These are phyloP conservation scores for Macrophya alboannulata DNA, from an alignment of 2,888 invertebrate genomes.

Conservation along the genomic window DNA sequence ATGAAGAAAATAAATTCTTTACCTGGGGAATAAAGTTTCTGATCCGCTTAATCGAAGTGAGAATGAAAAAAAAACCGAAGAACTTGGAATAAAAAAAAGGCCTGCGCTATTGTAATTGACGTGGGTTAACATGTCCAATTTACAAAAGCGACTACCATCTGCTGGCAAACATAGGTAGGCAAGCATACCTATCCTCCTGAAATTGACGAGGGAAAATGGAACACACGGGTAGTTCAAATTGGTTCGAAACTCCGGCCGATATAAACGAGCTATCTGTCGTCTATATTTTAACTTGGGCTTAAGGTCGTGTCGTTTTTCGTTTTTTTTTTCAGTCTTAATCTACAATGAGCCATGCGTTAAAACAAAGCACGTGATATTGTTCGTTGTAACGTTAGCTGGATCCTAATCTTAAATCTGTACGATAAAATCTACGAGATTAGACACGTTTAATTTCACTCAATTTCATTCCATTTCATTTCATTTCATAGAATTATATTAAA, in stretches of 20 bases:
- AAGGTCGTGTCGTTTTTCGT: neutral
- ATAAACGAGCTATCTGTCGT: neutral
- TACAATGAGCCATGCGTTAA: neutral
- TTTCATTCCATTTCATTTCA: neutral
- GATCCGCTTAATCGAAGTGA: neutral
- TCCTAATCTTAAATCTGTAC: neutral
- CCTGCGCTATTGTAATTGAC: slow-evolving; percentile 21
- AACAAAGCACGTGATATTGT: neutral
- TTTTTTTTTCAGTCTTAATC: neutral
- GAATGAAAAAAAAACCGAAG: neutral
- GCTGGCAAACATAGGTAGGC: neutral
- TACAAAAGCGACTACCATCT: slow-evolving; percentile 10
- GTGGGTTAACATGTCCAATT: slow-evolving; percentile 39
- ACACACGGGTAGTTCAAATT: slow-evolving; percentile 18
- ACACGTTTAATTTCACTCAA: neutral
- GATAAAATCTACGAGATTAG: neutral
- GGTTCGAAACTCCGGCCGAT: slow-evolving; percentile 16
- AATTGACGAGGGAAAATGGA: slow-evolving; percentile 45
- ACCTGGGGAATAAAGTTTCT: neutral
- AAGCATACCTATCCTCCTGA: slow-evolving; percentile 20
- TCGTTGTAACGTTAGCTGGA: neutral
- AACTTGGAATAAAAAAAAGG: neutral
- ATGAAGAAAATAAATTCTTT: neutral
- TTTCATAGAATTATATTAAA: neutral
- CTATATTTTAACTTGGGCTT: neutral